Conservation (phyloP, 2,797 vertebrate genomes). For the Pipistrellus kuhlii region DNA sequence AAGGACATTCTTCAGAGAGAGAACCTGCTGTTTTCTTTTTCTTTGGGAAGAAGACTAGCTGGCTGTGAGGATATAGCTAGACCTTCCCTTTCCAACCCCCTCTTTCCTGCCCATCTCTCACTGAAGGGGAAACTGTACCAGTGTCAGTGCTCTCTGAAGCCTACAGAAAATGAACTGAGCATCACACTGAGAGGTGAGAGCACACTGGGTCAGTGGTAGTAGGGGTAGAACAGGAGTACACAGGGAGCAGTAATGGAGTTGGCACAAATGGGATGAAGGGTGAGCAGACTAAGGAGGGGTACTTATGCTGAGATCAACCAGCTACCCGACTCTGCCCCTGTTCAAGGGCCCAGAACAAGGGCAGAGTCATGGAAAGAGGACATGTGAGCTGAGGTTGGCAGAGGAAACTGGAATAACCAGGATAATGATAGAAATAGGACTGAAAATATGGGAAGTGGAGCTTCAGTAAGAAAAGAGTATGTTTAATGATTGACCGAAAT, state of each 20-base stretch:
- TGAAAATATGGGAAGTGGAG: background rate
- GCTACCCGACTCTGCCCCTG: background rate
- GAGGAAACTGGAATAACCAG: background rate
- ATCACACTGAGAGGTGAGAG: slow-evolving; percentile 2
- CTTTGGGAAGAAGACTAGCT: slow-evolving; percentile 20
- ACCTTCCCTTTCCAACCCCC: background rate
- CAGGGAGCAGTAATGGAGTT: background rate
- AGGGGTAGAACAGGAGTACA: background rate
- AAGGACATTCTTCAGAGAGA: background rate
- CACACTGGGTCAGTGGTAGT: background rate
- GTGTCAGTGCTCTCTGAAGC: background rate
- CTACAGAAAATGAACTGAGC: background rate
- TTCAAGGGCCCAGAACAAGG: background rate
- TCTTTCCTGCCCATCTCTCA: background rate
- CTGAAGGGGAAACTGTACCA: background rate
- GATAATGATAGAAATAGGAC: background rate
- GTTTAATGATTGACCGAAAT: background rate
- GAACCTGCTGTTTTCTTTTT: background rate
- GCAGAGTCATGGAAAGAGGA: background rate
- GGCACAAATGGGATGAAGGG: background rate
- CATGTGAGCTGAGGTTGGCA: background rate
- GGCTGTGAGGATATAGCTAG: slow-evolving; percentile 1
- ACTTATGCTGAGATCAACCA: background rate
- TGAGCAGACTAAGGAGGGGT: background rate
- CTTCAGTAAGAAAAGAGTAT: background rate